phyloP scores from a whole-genome alignment of 2,113 vertebrate genomes.

The Sinocyclocheilus maitianheensis region DNA sequence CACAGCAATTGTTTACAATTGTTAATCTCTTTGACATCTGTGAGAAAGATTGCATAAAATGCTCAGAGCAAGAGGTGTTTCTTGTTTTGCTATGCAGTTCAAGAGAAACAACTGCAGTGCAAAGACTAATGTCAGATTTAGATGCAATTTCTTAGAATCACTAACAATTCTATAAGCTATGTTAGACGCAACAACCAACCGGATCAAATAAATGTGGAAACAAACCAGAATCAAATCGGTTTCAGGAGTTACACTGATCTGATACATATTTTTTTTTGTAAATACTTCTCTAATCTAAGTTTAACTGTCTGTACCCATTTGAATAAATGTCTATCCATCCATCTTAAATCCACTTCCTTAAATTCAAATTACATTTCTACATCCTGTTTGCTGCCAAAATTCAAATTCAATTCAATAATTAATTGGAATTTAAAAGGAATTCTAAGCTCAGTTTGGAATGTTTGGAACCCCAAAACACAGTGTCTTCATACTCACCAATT shows the following conservation, averaged over 20 bases:
- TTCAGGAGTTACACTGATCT: no score
- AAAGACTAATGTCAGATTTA: not conserved
- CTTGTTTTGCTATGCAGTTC: not conserved
- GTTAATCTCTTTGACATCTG: not conserved
- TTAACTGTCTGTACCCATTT: no score
- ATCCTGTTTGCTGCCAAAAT: no score
- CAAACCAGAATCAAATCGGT: not conserved
- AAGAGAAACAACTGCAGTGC: not conserved
- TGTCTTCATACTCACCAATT: not conserved
- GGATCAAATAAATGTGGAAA: not conserved
- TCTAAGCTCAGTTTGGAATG: not conserved
- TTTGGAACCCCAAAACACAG: not conserved
- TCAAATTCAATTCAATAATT: not conserved
- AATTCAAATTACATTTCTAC: not conserved
- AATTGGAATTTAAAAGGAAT: not conserved
- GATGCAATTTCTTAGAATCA: not conserved
- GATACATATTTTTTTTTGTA: no score
- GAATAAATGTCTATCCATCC: not conserved
- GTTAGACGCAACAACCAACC: not conserved
- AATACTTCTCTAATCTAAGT: no score
- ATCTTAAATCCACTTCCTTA: not conserved
- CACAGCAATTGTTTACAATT: not conserved
- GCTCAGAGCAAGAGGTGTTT: not conserved
- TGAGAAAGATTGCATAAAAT: not conserved
- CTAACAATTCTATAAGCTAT: not conserved